These are phyloP conservation scores for Otolemur garnettii DNA, from an alignment of 2,113 vertebrate species.

Conservation along the genomic window DNA sequence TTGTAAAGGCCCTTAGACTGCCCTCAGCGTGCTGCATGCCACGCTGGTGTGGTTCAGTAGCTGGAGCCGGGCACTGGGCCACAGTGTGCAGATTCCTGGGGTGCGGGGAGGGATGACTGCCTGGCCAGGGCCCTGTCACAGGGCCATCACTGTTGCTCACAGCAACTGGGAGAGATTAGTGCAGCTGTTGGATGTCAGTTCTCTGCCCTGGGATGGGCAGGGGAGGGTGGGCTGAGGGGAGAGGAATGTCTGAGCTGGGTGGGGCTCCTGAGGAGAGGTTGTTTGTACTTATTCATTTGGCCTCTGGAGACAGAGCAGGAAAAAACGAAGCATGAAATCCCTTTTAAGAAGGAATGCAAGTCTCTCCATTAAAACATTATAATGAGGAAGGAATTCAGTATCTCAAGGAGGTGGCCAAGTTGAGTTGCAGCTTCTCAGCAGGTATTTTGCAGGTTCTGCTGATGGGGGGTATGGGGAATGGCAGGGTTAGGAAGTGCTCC, in stretches of 20 bases:
- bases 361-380: slow-evolving; percentile 57
- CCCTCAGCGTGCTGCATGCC: neutral
- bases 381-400: slow-evolving; percentile 41
- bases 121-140: neutral
- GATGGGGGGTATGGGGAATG: neutral
- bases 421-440: neutral
- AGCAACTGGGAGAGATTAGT: slow-evolving; percentile 87
- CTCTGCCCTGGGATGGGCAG: slow-evolving; percentile 68
- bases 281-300: slow-evolving; percentile 73
- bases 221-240: slow-evolving; percentile 79
- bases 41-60: neutral
- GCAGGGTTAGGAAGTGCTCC: neutral
- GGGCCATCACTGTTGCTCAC: slow-evolving; percentile 68
- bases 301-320: slow-evolving; percentile 51
- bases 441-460: neutral
- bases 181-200: slow-evolving; percentile 88
- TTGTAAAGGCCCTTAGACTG: neutral
- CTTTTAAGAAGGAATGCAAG: slow-evolving; percentile 69
- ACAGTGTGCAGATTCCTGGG: neutral
- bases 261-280: slow-evolving; percentile 79
- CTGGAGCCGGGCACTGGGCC: neutral
- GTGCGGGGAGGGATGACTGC: neutral
- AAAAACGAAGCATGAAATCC: slow-evolving; percentile 79
- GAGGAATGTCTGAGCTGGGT: slow-evolving; percentile 83
- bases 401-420: neutral